Evolutionary conservation across 2,113 vertebrate genomes (phyloP).

Genomic region (Ia io): DNA sequence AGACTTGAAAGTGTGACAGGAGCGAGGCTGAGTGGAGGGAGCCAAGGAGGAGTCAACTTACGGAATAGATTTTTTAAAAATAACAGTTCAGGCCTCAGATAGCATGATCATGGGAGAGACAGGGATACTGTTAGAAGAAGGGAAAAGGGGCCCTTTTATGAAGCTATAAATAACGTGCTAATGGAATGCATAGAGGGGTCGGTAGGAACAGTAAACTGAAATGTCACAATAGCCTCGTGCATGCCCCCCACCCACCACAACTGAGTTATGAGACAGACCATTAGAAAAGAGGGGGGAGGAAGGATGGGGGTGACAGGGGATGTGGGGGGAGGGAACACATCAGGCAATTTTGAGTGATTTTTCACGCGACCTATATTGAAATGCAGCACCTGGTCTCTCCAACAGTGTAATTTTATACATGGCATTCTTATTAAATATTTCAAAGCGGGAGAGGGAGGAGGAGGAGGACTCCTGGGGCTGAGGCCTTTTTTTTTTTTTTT

Average conservation of each 20-base stretch:
- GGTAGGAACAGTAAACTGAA: constrained; percentile 71
- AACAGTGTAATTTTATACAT: constrained; percentile 68
- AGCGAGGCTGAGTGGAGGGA: neutral
- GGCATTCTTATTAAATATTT: constrained; percentile 67
- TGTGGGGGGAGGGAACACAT: neutral
- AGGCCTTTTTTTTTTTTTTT: neutral
- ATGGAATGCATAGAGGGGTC: constrained; percentile 72
- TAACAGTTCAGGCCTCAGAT: constrained; percentile 38
- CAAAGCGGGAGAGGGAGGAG: neutral
- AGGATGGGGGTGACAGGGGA: neutral
- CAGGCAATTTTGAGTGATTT: constrained; percentile 79
- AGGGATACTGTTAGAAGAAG: neutral
- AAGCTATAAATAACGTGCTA: constrained; percentile 76
- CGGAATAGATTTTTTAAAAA: constrained; percentile 23
- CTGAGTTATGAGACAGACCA: constrained; percentile 25
- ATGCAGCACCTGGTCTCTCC: constrained; percentile 61
- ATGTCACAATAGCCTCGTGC: neutral
- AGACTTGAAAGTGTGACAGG: constrained; percentile 24
- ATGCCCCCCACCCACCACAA: neutral
- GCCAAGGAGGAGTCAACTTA: neutral
- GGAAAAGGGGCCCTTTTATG: constrained; percentile 42
- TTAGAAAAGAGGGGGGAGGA: neutral
- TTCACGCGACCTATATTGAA: constrained; percentile 75
- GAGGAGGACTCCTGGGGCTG: neutral
- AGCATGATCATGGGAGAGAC: neutral